Conservation (phyloP, 2,888 invertebrate genomes). For the Caenorhabditis afra region DNA sequence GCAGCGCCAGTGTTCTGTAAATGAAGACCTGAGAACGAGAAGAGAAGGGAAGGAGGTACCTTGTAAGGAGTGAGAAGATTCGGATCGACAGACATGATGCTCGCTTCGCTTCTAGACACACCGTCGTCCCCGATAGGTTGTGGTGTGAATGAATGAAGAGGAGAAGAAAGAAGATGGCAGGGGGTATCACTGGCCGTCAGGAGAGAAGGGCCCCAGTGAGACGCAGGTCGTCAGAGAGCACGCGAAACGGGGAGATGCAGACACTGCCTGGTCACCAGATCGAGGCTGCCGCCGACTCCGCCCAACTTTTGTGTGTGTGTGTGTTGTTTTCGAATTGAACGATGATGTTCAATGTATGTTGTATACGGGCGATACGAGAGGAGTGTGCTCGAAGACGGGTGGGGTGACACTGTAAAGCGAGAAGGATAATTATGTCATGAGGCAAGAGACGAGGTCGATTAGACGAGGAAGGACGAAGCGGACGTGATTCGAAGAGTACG, state of each 20-base stretch:
- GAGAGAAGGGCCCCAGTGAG: constrained; percentile 29
- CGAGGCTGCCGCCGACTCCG: constrained; percentile 31
- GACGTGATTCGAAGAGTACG: not conserved
- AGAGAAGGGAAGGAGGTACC: constrained; percentile 45
- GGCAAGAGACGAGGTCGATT: constrained; percentile 12
- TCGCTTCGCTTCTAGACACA: too few species aligned
- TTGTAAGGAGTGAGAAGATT: constrained; percentile 76
- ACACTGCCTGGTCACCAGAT: constrained; percentile 48
- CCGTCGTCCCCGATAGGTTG: not conserved
- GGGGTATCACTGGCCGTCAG: constrained; percentile 46
- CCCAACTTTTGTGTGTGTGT: constrained; percentile 43
- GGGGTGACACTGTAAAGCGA: constrained; percentile 30
- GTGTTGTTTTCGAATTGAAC: constrained; percentile 46
- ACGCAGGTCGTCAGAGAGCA: constrained; percentile 33
- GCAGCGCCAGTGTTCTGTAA: constrained; percentile 70
- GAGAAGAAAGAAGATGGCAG: constrained; percentile 14
- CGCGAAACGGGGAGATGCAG: constrained; percentile 29
- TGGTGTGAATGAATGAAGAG: constrained; percentile 26
- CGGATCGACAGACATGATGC: constrained; percentile 72
- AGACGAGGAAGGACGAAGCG: constrained; percentile 9
- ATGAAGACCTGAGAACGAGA: too few species aligned
- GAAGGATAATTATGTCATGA: constrained; percentile 40
- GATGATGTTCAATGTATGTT: constrained; percentile 50
- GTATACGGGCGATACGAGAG: constrained; percentile 10
- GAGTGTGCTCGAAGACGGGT: constrained; percentile 25